These are phyloP conservation scores for Scolopax mira DNA, from an alignment of 2,113 vertebrate species.

Conservation along the genomic window DNA sequence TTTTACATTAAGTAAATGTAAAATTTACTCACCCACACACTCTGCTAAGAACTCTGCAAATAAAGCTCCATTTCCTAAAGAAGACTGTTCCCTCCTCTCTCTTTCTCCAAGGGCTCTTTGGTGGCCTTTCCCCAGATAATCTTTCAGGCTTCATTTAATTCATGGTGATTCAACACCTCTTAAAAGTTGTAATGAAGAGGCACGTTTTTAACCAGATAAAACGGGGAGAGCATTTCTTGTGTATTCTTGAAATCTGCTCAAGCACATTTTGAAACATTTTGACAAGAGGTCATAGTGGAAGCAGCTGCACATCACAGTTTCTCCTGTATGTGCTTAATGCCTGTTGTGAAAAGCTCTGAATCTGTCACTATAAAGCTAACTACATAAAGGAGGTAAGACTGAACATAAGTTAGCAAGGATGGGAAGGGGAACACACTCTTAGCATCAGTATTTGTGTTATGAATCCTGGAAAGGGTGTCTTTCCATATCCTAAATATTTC, in stretches of 20 bases:
- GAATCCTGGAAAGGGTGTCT: background rate
- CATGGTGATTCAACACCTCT: background rate
- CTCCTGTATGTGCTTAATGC: background rate
- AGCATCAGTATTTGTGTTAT: background rate
- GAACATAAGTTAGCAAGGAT: background rate
- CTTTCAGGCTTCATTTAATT: background rate
- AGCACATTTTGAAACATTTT: background rate
- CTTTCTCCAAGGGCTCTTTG: background rate
- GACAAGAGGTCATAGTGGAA: background rate
- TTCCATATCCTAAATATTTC: background rate
- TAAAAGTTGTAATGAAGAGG: background rate
- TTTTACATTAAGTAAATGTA: background rate
- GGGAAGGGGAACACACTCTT: background rate
- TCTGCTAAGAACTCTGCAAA: background rate
- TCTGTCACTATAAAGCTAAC: background rate
- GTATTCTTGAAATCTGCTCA: background rate
- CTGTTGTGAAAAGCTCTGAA: background rate
- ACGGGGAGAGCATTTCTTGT: background rate
- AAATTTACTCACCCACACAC: background rate
- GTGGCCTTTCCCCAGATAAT: background rate
- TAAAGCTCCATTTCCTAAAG: background rate
- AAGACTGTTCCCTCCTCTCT: background rate
- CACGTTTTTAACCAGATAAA: background rate
- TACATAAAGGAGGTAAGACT: background rate
- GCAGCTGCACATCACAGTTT: background rate